Evolutionary conservation across 2,797 vertebrate genomes (phyloP).

Genomic region (Enteromius anoplus): DNA sequence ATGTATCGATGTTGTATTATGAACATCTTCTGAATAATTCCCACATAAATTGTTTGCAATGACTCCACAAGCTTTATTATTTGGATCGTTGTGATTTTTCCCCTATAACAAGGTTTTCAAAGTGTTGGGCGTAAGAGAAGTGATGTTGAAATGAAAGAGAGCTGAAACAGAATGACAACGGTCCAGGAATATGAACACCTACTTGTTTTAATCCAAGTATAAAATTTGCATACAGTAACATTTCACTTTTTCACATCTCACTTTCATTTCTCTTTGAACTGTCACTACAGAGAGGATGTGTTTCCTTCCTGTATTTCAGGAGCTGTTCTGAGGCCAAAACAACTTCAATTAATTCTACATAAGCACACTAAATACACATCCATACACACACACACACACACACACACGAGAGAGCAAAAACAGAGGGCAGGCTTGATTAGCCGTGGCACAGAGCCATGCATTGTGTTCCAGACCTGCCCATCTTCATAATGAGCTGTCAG

Average conservation of each 20-base stretch:
- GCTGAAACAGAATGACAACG: background rate
- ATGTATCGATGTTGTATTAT: no score
- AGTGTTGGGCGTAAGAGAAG: background rate
- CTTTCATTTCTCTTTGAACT: conserved; percentile 52
- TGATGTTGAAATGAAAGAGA: background rate
- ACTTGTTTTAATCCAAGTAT: conserved; percentile 1
- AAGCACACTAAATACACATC: background rate
- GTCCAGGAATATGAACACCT: conserved; percentile 12
- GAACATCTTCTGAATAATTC: background rate
- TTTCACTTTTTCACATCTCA: conserved; percentile 54
- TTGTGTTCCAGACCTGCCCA: conserved; percentile 37
- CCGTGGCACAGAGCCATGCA: conserved; percentile 38
- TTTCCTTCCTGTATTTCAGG: conserved; percentile 36
- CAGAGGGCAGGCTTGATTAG: conserved; percentile 13
- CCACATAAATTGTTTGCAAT: background rate
- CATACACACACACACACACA: background rate
- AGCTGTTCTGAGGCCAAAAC: conserved; percentile 2
- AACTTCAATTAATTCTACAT: conserved; percentile 2
- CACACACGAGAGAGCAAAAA: background rate
- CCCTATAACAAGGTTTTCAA: background rate
- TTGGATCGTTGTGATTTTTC: background rate
- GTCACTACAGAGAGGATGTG: conserved; percentile 40
- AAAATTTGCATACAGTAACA: conserved; percentile 13
- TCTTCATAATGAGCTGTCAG: conserved; percentile 68
- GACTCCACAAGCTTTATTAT: background rate